phyloP scores from a whole-genome alignment of 2,888 invertebrate genomes.

The Perizoma flavofasciatum region DNA sequence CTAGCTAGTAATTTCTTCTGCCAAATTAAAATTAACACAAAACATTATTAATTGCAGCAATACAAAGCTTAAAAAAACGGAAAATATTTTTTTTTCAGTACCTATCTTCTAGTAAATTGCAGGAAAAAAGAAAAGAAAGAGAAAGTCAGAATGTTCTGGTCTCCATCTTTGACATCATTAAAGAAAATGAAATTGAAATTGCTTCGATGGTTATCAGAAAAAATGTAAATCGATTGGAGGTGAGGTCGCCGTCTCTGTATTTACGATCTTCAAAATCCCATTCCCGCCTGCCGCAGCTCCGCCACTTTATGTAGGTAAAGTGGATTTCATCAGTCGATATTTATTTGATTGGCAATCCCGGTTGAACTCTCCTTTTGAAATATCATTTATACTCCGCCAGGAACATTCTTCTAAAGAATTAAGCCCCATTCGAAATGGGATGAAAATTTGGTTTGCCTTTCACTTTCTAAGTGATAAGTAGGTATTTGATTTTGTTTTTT shows the following conservation, averaged over 20 bases:
- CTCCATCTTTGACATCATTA: conserved; percentile 23
- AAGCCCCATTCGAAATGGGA: conserved; percentile 29
- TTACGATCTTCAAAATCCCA: conserved; percentile 50
- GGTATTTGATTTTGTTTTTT: conserved; percentile 10
- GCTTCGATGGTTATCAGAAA: conserved; percentile 42
- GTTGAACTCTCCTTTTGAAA: conserved; percentile 43
- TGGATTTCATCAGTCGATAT: conserved; percentile 48
- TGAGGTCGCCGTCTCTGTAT: conserved; percentile 35
- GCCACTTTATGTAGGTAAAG: conserved; percentile 44
- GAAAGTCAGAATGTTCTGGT: neutral
- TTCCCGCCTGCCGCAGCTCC: conserved; percentile 35
- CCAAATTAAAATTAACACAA: no score
- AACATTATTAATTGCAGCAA: no score
- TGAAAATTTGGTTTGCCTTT: conserved; percentile 33
- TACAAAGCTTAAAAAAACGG: no score
- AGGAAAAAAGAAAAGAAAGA: no score
- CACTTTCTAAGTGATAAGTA: conserved; percentile 26
- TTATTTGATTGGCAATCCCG: conserved; percentile 54
- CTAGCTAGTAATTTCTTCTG: no score
- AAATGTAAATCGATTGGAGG: conserved; percentile 41
- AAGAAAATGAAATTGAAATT: conserved; percentile 46
- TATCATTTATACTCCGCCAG: conserved; percentile 38
- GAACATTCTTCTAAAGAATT: conserved; percentile 31
- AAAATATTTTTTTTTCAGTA: no score
- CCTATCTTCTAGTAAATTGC: no score